These are phyloP conservation scores for Apostichopus parvimensis DNA, from an alignment of 35 echinoderm and acorn worm species.

Conservation along the genomic window DNA sequence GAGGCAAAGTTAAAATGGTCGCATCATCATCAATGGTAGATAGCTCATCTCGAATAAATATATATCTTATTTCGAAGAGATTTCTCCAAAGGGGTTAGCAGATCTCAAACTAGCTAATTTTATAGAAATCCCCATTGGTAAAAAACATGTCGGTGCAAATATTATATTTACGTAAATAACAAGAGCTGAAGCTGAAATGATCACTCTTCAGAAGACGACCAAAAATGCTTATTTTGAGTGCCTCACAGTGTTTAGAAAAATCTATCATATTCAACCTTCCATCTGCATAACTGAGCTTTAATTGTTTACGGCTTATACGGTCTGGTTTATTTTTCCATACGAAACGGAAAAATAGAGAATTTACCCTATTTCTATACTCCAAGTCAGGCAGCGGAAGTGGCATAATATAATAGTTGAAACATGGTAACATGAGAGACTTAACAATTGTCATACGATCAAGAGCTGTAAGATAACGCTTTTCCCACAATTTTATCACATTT, in stretches of 20 bases:
- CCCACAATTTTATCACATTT: neutral
- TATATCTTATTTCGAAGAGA: neutral
- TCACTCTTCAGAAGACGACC: neutral
- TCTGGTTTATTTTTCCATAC: neutral
- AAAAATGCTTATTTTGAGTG: neutral
- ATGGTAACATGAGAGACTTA: neutral
- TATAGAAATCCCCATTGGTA: slow-evolving; percentile 2
- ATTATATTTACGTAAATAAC: neutral
- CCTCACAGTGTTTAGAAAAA: neutral
- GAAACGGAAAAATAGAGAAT: neutral
- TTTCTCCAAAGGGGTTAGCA: neutral
- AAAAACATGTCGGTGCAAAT: neutral
- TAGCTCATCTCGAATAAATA: neutral
- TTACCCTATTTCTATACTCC: neutral
- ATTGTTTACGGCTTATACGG: neutral
- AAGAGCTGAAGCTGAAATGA: neutral
- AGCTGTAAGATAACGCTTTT: neutral
- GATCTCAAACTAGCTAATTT: neutral
- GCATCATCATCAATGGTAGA: neutral
- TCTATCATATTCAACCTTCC: slow-evolving; percentile 13
- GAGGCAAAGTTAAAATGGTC: neutral
- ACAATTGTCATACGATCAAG: neutral
- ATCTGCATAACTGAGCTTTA: neutral
- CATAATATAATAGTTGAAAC: neutral
- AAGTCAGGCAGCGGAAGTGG: neutral